Evolutionary conservation across 30 jellyfish, hydroid and myxozoan genomes (phyloP), one percentile per base, ranked within the genome.

Genomic region (Mastigias papua): DNA sequence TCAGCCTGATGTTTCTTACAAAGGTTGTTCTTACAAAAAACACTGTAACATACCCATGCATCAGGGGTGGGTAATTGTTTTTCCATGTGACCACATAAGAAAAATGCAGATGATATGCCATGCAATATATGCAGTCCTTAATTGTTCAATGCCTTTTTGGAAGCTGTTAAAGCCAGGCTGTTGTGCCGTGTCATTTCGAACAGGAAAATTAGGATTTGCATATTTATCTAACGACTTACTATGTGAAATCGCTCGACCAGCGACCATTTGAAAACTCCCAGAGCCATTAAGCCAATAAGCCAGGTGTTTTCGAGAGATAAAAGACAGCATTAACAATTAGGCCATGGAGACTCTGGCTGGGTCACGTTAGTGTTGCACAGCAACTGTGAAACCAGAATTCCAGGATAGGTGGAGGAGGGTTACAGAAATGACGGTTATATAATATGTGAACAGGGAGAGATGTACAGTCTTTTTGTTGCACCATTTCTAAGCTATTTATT

Each of bases 221-320:
- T 65, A 65, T 23, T 65, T 65, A 65, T 65, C 13, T 17, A 2
- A 15, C 25, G 33, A 35, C 76, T 65, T 65, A 65, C 25, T 25
- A 65, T 13, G 50, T 37, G 33, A 65, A 35, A 25, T 25, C 49
- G 13, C 49, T 65, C 25, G 49, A 26, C 35, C 13, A 35, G 22
- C 23, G 13, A 11, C 25, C 76, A 0, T 0, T 65, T 65, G 35
- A 65, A 65, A 16, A 65, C 49, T 65, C 35, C 35, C 37, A 65
- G 76, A 65, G 37, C 19, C 13, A 13, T 21, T 65, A 17, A 26
- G 76, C 37, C 76, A 65, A 65, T 65, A 65, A 65, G 37, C 76
- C 76, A 65, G 76, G 35, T 65, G 76, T 65, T 65, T 65, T 65
- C 25, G 25, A 25, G 13, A 42, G 54, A 42, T 42, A 42, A 15